Evolutionary conservation across 2,888 invertebrate genomes (phyloP).

Genomic region (Leptopilina drosophilae): DNA sequence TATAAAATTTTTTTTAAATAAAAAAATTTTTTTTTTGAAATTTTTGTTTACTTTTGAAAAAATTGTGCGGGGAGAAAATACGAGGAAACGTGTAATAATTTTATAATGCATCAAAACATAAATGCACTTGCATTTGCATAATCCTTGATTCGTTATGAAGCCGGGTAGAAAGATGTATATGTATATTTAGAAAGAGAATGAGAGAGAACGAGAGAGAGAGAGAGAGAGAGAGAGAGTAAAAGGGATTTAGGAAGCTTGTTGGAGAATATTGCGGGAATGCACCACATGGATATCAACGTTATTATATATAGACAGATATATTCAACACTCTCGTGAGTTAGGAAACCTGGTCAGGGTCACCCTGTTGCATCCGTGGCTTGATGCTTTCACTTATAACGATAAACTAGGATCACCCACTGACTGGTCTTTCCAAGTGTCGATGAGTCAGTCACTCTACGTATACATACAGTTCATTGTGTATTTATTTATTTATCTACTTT

Average conservation of each 20-base stretch:
- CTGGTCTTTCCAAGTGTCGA: constrained; percentile 4
- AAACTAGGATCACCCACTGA: constrained; percentile 8
- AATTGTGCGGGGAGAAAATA: no score
- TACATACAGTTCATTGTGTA: no score
- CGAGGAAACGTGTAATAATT: no score
- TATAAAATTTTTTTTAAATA: no score
- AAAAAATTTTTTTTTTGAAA: no score
- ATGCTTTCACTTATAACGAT: constrained; percentile 63
- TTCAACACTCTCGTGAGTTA: constrained; percentile 55
- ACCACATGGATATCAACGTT: neutral
- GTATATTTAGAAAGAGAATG: no score
- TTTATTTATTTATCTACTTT: no score
- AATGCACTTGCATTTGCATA: no score
- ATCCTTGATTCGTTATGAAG: neutral
- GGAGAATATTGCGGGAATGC: constrained; percentile 11
- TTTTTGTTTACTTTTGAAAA: no score
- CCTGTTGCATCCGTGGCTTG: constrained; percentile 66
- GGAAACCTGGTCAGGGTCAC: constrained; percentile 73
- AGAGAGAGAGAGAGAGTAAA: neutral
- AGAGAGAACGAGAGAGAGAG: neutral
- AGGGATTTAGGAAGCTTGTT: constrained; percentile 1
- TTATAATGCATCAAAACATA: no score
- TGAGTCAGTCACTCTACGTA: constrained; percentile 3
- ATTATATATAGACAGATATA: constrained; percentile 12
- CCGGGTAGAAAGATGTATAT: neutral